These are phyloP conservation scores for Ephydatia muelleri DNA, from an alignment of 37 sponge, comb jelly and placozoan genomes.

Conservation along the genomic window DNA sequence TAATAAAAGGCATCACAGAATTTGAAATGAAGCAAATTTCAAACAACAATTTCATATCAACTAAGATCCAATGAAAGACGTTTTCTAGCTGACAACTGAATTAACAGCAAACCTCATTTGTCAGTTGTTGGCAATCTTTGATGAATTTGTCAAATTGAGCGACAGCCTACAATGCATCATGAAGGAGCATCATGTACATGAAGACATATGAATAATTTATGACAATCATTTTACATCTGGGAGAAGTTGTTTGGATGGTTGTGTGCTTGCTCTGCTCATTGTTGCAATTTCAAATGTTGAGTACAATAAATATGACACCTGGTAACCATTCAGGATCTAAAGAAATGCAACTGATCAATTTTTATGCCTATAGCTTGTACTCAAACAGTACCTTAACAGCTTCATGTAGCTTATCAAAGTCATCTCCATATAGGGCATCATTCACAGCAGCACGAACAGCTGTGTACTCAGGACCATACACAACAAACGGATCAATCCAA, in stretches of 20 bases:
- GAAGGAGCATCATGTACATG: background rate
- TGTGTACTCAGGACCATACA: constrained; percentile 41
- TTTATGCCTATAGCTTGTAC: background rate
- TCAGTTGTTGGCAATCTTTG: background rate
- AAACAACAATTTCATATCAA: too few species aligned
- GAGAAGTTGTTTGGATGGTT: background rate
- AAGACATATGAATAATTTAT: too few species aligned
- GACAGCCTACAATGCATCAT: background rate
- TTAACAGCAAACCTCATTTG: background rate
- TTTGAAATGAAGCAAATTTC: too few species aligned
- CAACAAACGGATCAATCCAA: constrained; percentile 57
- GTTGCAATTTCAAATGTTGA: constrained; percentile 19
- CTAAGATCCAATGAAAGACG: too few species aligned
- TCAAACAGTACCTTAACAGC: constrained; percentile 27
- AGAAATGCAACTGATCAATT: too few species aligned
- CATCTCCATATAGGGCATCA: constrained; percentile 25
- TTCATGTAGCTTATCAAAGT: constrained; percentile 6
- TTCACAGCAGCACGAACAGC: constrained; percentile 29
- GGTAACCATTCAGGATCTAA: background rate
- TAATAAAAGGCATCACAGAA: too few species aligned
- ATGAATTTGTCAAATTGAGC: background rate
- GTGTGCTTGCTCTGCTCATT: constrained; percentile 1
- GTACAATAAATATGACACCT: background rate
- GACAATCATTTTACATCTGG: constrained; percentile 16
- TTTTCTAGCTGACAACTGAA: background rate